Base-by-base conservation (phyloP, 1,140 invertebrate genomes). In the Diachasma alloeum region DNA sequence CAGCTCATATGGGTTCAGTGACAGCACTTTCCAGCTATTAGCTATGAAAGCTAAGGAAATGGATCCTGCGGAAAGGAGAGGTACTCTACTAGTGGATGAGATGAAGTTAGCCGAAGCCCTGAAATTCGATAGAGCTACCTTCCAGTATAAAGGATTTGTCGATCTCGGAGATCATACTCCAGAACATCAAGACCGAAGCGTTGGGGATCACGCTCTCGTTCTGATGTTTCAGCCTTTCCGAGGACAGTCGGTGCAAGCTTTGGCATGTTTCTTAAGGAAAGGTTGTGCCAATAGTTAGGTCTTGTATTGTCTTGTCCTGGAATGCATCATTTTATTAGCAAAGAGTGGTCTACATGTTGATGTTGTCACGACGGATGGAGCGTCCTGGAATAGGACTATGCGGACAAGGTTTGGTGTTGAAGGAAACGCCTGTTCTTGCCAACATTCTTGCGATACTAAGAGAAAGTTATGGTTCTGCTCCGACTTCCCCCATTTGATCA, bases 1-100 rank as follows among this genome's bases (percentile, higher is more conserved):
- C 31, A 69, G 44, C 56, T 26, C 68, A 37, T 76, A 76, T 37
- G 78, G 78, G 11, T 76, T 79, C 48, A 37, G 76, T 22, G n/a
- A 63, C 11, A 26, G 42, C 6, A 59, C 63, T 3, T 79, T 79
- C 69, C 10, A 67, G n/a, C 26, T 36, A 4, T 68, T 79, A n/a
- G 44, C 53, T 10, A 9, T 69, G 24, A 76, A 79, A 74, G 39
- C 6, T 13, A 19, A 56, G 15, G n/a, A 66, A 10, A 77, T 77
- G 73, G 11, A 15, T 24, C 17, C 17, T 0, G 66, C 72, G 71
- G 75, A 80, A 59, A 63, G 10, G 39, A 42, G 73, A 17, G 78
- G 48, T 56, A 19, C 17, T 56, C 17, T 56, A 6, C 26, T 70
- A 9, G 44, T 72, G 9, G 71, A 56, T 53, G 71, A 72, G 17